Percentiles rank a stretch among this genome's conserved stretches.
Evolutionary conservation across 2,888 invertebrate genomes (phyloP).

Genomic region (Osedax frankpressi): DNA sequence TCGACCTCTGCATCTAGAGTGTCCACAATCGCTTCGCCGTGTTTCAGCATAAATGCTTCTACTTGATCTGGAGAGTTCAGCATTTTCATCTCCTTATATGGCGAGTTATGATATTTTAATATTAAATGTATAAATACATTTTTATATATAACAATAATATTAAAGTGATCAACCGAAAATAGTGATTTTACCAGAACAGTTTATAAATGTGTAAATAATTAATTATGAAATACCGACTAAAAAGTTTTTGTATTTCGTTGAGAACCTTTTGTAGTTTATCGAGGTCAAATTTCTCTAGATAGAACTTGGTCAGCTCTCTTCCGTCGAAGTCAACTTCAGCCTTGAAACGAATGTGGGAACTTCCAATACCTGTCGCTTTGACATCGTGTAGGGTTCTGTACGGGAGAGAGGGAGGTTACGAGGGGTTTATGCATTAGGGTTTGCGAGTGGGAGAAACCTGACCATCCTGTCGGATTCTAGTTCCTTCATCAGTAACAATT

Average conservation of each 20-base stretch:
- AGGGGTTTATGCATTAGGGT: background rate
- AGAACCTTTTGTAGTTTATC: slow-evolving; percentile 48
- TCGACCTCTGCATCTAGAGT: slow-evolving; percentile 95
- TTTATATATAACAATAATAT: no score
- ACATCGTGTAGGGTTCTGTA: slow-evolving; percentile 81
- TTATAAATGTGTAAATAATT: no score
- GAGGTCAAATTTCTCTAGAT: slow-evolving; percentile 81
- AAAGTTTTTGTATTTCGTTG: no score
- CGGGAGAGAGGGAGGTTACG: background rate
- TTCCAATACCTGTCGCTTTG: slow-evolving; percentile 96
- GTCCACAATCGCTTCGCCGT: slow-evolving; percentile 94
- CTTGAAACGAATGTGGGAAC: slow-evolving; percentile 83
- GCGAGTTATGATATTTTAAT: background rate
- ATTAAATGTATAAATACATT: no score
- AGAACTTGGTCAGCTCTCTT: slow-evolving; percentile 76
- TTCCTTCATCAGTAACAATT: slow-evolving; percentile 73
- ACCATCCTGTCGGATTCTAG: slow-evolving; percentile 89
- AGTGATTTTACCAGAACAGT: no score
- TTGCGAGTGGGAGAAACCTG: slow-evolving; percentile 31
- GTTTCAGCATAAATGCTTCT: slow-evolving; percentile 78
- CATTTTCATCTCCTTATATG: slow-evolving; percentile 47
- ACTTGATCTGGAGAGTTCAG: slow-evolving; percentile 76
- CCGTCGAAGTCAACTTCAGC: slow-evolving; percentile 98
- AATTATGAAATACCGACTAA: no score
- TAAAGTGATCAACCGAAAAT: no score